Conservation (phyloP, 2,113 vertebrate genomes). For the Fregetta grallaria region DNA sequence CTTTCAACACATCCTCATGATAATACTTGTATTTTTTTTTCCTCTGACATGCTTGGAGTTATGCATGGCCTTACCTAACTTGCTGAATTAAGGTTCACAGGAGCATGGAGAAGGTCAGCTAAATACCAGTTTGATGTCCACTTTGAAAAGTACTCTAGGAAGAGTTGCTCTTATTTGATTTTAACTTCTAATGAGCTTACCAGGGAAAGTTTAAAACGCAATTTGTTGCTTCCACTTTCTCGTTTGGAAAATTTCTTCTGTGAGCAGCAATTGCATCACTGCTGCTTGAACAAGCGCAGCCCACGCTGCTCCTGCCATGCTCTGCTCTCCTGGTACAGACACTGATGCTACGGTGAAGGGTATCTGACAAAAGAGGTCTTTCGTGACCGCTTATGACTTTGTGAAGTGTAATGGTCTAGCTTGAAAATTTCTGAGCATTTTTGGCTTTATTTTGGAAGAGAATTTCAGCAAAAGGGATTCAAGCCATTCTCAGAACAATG, state of each 20-base stretch:
- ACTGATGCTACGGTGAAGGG: background rate
- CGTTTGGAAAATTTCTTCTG: background rate
- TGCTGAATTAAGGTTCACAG: background rate
- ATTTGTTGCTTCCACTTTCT: background rate
- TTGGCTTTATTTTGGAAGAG: background rate
- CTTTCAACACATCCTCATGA: accelerated
- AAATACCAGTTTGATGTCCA: background rate
- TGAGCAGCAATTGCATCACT: background rate
- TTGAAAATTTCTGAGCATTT: background rate
- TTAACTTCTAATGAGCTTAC: background rate
- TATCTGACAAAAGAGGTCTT: background rate
- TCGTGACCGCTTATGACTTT: background rate
- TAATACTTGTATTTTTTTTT: background rate
- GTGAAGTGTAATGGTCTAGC: background rate
- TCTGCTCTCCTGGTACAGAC: background rate
- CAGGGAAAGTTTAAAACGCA: background rate
- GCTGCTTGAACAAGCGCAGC: background rate
- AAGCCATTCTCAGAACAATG: background rate
- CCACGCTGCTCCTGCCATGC: background rate
- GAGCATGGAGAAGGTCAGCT: background rate
- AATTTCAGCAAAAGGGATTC: background rate
- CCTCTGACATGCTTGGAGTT: background rate
- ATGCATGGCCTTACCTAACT: background rate
- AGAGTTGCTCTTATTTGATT: background rate
- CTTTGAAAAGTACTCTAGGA: background rate